Evolutionary conservation across 1,140 invertebrate species (phyloP).

Genomic region (Aleiodes sp.): DNA sequence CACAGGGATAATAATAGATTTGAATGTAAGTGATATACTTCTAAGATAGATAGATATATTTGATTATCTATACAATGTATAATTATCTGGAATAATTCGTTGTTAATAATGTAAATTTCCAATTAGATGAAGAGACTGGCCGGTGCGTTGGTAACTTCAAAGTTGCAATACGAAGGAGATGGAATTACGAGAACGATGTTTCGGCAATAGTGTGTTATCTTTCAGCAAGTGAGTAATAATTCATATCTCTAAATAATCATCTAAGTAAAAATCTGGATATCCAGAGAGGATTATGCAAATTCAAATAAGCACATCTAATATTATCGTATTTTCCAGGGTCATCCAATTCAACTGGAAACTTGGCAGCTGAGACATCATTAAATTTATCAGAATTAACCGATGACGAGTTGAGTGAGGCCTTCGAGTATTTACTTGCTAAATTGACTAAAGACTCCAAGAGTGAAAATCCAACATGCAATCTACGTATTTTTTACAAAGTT

Average conservation of each 20-base stretch:
- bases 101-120: background rate
- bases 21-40: constrained; percentile 74
- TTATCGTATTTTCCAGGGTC: constrained; percentile 62
- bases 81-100: background rate
- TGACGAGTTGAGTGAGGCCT: constrained; percentile 72
- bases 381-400: constrained; percentile 70
- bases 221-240: constrained; percentile 70
- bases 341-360: constrained; percentile 72
- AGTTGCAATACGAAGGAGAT: constrained; percentile 81
- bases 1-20: constrained; percentile 86
- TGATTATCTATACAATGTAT: background rate
- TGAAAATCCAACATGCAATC: constrained; percentile 71
- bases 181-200: constrained; percentile 89
- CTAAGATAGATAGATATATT: too few species aligned
- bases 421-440: constrained; percentile 79
- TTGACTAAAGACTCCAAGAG: constrained; percentile 73
- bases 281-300: too few species aligned
- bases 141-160: constrained; percentile 82
- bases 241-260: constrained; percentile 26
- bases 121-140: constrained; percentile 84
- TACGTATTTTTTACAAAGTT: constrained; percentile 81
- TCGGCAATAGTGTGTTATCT: constrained; percentile 85
- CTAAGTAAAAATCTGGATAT: constrained; percentile 17
- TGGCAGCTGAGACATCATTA: constrained; percentile 69
- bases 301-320: constrained; percentile 10